Evolutionary conservation across 2,888 invertebrate genomes (phyloP).

Genomic region (Protophormia terraenovae): DNA sequence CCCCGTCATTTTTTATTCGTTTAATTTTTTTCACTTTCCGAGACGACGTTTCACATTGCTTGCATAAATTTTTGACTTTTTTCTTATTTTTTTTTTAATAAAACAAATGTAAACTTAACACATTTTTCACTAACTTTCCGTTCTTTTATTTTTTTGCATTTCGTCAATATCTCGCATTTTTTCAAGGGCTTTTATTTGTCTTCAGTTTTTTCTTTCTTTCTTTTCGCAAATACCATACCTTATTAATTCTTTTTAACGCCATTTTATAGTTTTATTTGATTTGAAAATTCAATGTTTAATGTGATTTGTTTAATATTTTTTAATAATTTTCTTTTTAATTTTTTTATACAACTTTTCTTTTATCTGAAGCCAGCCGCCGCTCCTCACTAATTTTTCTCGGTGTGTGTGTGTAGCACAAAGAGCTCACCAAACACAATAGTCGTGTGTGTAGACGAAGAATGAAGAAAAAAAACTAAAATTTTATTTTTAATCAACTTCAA

Average conservation of each 20-base stretch:
- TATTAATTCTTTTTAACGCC: constrained; percentile 99
- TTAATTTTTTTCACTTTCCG: constrained; percentile 68
- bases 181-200: constrained; percentile 64
- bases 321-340: constrained; percentile 60
- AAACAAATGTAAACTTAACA: constrained; percentile 41
- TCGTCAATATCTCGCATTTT: constrained; percentile 69
- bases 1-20: constrained; percentile 74
- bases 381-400: constrained; percentile 68
- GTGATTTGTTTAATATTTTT: constrained; percentile 23
- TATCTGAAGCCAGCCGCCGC: constrained; percentile 63
- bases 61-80: constrained; percentile 73
- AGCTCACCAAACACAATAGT: constrained; percentile 70
- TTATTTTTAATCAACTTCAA: constrained; percentile 64
- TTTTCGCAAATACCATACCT: constrained; percentile 82
- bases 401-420: constrained; percentile 69
- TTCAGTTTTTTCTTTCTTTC: constrained; percentile 63
- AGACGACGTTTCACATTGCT: constrained; percentile 78
- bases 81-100: not conserved
- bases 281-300: constrained; percentile 71
- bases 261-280: constrained; percentile 84
- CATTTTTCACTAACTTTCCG: constrained; percentile 49
- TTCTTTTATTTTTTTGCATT: constrained; percentile 66
- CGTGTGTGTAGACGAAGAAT: constrained; percentile 62
- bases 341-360: constrained; percentile 51
- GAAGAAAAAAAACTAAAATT: constrained; percentile 65